Percentiles rank a stretch among this genome's conserved stretches.
phyloP scores from a whole-genome alignment of 2,888 invertebrate genomes.

The Poecilobothrus nobilitatus region DNA sequence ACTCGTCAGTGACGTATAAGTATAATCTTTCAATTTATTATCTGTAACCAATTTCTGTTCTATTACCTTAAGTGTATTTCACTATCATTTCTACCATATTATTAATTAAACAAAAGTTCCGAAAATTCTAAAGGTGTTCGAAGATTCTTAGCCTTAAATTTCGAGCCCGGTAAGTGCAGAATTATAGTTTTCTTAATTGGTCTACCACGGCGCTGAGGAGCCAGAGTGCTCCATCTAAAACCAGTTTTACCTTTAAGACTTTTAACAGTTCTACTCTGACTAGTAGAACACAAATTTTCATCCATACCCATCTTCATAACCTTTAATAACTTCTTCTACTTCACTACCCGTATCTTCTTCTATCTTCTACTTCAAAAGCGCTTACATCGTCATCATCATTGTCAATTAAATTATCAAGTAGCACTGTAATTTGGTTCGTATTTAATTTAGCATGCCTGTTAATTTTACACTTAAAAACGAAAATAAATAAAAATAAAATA shows the following conservation, averaged over 20 bases:
- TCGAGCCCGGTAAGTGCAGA: neutral
- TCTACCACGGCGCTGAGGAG: neutral
- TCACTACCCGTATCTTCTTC: too few relatives aligned
- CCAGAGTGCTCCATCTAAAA: neutral
- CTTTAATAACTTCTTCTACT: neutral
- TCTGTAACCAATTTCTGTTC: too few relatives aligned
- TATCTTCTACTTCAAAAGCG: too few relatives aligned
- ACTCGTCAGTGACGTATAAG: neutral
- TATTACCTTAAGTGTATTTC: neutral
- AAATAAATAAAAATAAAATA: too few relatives aligned
- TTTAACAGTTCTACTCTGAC: neutral
- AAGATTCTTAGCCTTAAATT: neutral
- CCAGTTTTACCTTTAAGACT: neutral
- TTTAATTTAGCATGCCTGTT: too few relatives aligned
- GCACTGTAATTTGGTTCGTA: too few relatives aligned
- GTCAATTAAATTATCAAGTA: too few relatives aligned
- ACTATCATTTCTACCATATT: neutral
- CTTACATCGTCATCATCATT: too few relatives aligned
- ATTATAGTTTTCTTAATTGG: neutral
- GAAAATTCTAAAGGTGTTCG: neutral
- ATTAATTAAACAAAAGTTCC: neutral
- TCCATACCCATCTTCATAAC: neutral
- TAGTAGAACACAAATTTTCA: neutral
- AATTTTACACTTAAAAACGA: too few relatives aligned
- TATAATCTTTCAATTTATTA: neutral